Conservation (phyloP, 2,797 vertebrate genomes). For the Geotrypetes seraphini region DNA sequence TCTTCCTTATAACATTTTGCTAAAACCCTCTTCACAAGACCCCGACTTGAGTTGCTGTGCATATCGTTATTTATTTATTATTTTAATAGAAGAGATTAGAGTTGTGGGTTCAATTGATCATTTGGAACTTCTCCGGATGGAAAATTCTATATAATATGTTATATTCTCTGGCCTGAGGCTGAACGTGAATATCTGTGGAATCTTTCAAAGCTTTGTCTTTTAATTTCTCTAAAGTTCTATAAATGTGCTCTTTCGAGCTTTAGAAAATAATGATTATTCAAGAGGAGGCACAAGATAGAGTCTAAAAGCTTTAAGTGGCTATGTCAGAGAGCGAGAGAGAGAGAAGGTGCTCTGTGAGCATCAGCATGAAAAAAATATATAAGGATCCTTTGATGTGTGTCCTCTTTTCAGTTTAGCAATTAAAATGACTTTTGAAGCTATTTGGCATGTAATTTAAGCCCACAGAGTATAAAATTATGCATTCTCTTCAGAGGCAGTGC, state of each 20-base stretch:
- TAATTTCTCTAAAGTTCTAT: constrained; percentile 8
- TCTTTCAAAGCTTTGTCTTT: constrained; percentile 6
- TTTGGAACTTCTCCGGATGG: too few species aligned
- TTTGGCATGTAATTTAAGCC: constrained; percentile 50
- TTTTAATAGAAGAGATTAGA: too few species aligned
- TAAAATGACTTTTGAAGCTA: constrained; percentile 56
- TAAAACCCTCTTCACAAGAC: too few species aligned
- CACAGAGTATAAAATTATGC: constrained; percentile 38
- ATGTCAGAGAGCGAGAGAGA: constrained; percentile 34
- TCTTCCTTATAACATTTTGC: too few species aligned
- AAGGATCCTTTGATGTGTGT: constrained; percentile 51
- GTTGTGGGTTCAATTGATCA: too few species aligned
- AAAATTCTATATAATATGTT: too few species aligned
- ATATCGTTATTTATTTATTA: too few species aligned
- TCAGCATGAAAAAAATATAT: constrained; percentile 38
- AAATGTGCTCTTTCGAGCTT: constrained; percentile 5
- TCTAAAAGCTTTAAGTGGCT: constrained; percentile 34
- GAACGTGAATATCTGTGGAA: constrained; percentile 1
- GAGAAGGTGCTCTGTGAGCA: too few species aligned
- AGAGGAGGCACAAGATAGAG: constrained; percentile 11
- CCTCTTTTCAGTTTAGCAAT: constrained; percentile 60
- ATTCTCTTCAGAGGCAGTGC: constrained; percentile 34
- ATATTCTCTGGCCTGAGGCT: too few species aligned
- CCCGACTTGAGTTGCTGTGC: too few species aligned
- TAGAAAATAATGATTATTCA: constrained; percentile 11